These are phyloP conservation scores for Potamilus streckersoni DNA, from an alignment of 1,140 invertebrate genomes.

Conservation along the genomic window DNA sequence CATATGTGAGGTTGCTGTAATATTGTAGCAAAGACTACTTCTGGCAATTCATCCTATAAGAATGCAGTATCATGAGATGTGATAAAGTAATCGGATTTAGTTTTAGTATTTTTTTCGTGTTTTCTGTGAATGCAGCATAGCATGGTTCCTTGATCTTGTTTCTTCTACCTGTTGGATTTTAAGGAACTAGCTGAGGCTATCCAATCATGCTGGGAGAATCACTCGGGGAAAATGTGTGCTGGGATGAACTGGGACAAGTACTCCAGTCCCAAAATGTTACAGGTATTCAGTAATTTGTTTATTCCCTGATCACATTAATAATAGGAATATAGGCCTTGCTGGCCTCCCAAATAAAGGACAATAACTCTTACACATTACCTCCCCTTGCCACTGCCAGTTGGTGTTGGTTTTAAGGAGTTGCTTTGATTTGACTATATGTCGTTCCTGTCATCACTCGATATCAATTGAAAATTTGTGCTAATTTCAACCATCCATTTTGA, in stretches of 20 bases:
- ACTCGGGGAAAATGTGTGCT: slow-evolving; percentile 62
- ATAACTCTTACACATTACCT: no score
- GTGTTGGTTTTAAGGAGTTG: no score
- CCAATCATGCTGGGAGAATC: slow-evolving; percentile 67
- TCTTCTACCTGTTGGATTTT: background rate
- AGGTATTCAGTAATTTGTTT: slow-evolving; percentile 61
- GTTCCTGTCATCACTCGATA: no score
- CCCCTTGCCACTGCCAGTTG: no score
- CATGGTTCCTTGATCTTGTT: background rate
- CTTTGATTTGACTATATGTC: no score
- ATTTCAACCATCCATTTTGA: no score
- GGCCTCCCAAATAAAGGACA: no score
- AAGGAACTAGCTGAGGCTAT: slow-evolving; percentile 67
- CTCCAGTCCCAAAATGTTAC: slow-evolving; percentile 65
- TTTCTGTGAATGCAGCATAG: background rate
- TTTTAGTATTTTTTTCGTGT: background rate
- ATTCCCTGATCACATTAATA: no score
- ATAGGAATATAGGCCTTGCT: no score
- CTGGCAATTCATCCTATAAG: background rate
- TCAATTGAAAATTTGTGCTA: no score
- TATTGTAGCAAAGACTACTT: background rate
- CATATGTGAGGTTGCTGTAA: background rate
- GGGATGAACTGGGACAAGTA: slow-evolving; percentile 73
- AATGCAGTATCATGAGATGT: background rate
- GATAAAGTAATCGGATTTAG: background rate